Percentiles rank a stretch among this genome's conserved stretches.
phyloP scores from a whole-genome alignment of 2,888 invertebrate species.

The Philereme vetulata region DNA sequence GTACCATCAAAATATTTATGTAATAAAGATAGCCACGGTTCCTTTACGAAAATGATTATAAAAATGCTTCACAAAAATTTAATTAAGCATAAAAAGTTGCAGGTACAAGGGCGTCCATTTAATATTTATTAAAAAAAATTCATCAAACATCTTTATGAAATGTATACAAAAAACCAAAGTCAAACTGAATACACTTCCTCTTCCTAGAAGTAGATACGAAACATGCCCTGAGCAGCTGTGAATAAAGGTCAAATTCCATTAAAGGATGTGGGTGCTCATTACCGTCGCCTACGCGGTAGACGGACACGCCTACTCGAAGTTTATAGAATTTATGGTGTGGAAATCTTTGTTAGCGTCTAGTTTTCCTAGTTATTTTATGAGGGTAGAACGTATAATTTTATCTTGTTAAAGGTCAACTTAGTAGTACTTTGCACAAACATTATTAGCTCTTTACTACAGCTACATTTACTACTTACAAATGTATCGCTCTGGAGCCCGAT shows the following conservation, averaged over 20 bases:
- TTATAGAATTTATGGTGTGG: slow-evolving; percentile 29
- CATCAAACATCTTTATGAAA: too few relatives aligned
- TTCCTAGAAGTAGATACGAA: slow-evolving; percentile 32
- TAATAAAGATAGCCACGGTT: too few relatives aligned
- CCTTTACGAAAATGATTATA: too few relatives aligned
- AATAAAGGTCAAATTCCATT: slow-evolving; percentile 53
- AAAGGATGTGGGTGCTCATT: slow-evolving; percentile 52
- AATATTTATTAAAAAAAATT: too few relatives aligned
- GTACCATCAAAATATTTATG: too few relatives aligned
- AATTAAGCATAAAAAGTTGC: too few relatives aligned
- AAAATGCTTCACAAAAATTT: too few relatives aligned
- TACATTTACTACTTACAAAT: too few relatives aligned
- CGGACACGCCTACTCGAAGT: slow-evolving; percentile 55
- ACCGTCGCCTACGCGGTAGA: slow-evolving; percentile 52
- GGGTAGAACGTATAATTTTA: slow-evolving; percentile 21
- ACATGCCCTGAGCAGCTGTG: slow-evolving; percentile 36
- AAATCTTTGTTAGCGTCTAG: slow-evolving; percentile 31
- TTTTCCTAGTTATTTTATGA: slow-evolving; percentile 25
- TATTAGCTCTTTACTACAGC: too few relatives aligned
- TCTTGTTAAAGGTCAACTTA: slow-evolving; percentile 16
- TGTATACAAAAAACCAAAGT: slow-evolving; percentile 42
- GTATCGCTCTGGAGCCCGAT: too few relatives aligned
- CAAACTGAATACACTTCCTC: slow-evolving; percentile 37
- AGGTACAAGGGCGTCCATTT: too few relatives aligned
- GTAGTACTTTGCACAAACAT: not conserved